Base-by-base conservation (phyloP, 2,113 vertebrate genomes). In the Salvelinus namaycush region DNA sequence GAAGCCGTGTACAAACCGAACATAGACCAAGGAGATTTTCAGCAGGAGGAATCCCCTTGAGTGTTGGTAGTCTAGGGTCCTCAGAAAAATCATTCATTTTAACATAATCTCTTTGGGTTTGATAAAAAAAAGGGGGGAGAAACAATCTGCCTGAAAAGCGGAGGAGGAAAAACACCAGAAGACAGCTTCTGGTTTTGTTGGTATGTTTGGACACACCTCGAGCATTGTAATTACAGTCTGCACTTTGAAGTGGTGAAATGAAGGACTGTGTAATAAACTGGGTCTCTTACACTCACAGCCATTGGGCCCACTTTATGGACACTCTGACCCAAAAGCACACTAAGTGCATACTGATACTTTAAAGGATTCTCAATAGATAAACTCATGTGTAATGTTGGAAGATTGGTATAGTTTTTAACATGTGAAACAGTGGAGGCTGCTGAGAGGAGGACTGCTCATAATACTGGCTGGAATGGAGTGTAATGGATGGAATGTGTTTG, bases 231-330 rank as follows among this genome's bases (percentile, higher is more conserved):
- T 93, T 93, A 94, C 86, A 81, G 77, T 85, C 18, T 68, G 79
- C 2, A 8, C 90, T 93, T 92, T 91, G 90, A 93, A 90, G 89
- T 91, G 91, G 81, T 89, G 90, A 87, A 93, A 93, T 91, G 89
- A 83, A 87, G 82, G 83, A 84, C 85, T 57, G 76, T 79, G 82
- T 91, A 88, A 90, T 88, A 88, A 84, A 84, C 84, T 68, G 82
- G 80, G 88, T 84, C 79, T 79, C 78, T 87, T 71, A 48, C 86
- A 75, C 79, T 86, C 79, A 82, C 84, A 85, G 81, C 64, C 83
- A 90, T 90, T 89, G 13, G 22, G 24, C 3, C 22, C 64, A 75
- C 72, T 76, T 83, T 78, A 84, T 84, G 84, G 86, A 82, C 76
- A 24, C 73, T 76, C 79, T 69, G 73, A 71, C 1, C 6, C n/a